Percentiles rank a stretch among this genome's conserved stretches.
Conservation (phyloP, 2,113 vertebrate species). For the Mustela nigripes region DNA sequence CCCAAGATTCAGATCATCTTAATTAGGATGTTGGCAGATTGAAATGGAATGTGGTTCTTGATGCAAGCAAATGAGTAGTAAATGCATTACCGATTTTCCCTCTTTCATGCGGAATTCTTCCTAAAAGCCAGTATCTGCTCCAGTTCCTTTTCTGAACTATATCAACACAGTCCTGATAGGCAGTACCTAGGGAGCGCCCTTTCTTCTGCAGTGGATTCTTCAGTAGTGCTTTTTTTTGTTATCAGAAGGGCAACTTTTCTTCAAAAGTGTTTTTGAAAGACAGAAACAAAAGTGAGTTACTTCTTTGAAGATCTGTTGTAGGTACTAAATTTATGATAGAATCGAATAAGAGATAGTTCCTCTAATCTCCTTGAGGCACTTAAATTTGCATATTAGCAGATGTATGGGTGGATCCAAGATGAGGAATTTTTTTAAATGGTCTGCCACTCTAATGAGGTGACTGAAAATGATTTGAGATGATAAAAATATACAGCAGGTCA, state of each 20-base stretch:
- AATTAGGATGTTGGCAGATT: slow-evolving; percentile 83
- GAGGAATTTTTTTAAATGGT: slow-evolving; percentile 6
- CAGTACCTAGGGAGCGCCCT: slow-evolving; percentile 52
- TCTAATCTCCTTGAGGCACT: slow-evolving; percentile 65
- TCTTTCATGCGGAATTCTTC: not conserved
- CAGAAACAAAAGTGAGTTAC: slow-evolving; percentile 73
- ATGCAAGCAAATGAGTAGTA: slow-evolving; percentile 76
- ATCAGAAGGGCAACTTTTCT: slow-evolving; percentile 71
- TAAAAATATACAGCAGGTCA: slow-evolving; percentile 44
- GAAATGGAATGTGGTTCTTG: slow-evolving; percentile 74
- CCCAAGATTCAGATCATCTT: slow-evolving; percentile 81
- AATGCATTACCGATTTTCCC: slow-evolving; percentile 7
- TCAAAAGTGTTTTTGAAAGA: slow-evolving; percentile 70
- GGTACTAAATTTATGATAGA: slow-evolving; percentile 67
- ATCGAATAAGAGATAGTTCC: slow-evolving; percentile 30
- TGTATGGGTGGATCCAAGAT: slow-evolving; percentile 26
- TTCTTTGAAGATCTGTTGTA: slow-evolving; percentile 66
- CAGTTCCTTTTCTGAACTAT: slow-evolving; percentile 34
- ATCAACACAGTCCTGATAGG: not conserved
- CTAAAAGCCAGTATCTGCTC: slow-evolving; percentile 6
- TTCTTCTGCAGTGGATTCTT: slow-evolving; percentile 60
- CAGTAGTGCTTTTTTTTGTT: slow-evolving; percentile 54
- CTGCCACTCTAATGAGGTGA: slow-evolving; percentile 27
- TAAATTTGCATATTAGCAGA: slow-evolving; percentile 64
- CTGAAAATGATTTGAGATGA: slow-evolving; percentile 55